Conservation (phyloP, 2,113 vertebrate species). For the Chamaetylas fuelleborni region DNA sequence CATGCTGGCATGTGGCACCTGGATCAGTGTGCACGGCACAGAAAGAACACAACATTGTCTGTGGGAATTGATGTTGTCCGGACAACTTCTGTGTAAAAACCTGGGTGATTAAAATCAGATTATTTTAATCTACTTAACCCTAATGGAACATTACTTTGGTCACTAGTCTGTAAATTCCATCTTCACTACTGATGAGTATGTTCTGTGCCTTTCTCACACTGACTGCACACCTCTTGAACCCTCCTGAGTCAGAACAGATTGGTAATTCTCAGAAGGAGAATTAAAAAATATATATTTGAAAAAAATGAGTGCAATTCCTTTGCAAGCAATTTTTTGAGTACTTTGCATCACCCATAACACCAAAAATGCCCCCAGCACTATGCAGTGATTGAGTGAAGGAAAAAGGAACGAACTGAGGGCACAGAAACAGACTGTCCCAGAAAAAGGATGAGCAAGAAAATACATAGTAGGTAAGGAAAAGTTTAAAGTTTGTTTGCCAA, state of each 20-base stretch:
- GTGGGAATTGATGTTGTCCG: neutral
- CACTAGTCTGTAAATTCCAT: neutral
- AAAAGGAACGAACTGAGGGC: neutral
- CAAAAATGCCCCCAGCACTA: neutral
- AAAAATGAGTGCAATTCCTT: neutral
- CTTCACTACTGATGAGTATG: neutral
- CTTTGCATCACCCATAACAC: neutral
- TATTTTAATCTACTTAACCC: neutral
- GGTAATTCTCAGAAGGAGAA: neutral
- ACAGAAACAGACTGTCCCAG: neutral
- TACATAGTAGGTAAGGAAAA: neutral
- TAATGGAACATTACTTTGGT: neutral
- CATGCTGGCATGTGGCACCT: fast-evolving
- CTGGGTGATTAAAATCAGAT: neutral
- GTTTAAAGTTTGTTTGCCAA: neutral
- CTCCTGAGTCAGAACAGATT: neutral
- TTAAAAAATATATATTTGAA: neutral
- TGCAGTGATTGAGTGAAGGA: neutral
- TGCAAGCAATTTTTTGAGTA: neutral
- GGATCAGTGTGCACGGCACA: fast-evolving
- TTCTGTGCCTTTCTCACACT: neutral
- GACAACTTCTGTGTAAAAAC: neutral
- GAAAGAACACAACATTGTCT: neutral
- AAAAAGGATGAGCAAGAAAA: neutral
- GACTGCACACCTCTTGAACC: neutral